A percentile compares a stretch with the other conserved stretches of the same genome.
Conservation (phyloP, 2,113 vertebrate genomes). For the Marmota flaviventris region DNA sequence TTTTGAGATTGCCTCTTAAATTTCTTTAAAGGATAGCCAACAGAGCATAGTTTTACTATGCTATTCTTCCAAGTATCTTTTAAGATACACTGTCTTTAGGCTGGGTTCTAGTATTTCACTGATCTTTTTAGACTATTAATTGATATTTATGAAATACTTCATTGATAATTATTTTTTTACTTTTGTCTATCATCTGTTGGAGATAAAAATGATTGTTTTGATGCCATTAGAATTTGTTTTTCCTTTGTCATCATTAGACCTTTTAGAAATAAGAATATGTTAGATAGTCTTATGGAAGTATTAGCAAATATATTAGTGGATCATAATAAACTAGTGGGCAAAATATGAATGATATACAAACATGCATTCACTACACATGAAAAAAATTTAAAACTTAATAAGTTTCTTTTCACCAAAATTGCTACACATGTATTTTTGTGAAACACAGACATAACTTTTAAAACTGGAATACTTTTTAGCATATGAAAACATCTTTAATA, state of each 20-base stretch:
- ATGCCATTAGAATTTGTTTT: background rate
- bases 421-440: background rate
- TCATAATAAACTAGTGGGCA: background rate
- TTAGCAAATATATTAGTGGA: background rate
- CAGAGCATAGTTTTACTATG: background rate
- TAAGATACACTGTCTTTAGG: background rate
- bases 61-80: background rate
- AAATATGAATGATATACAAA: background rate
- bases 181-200: background rate
- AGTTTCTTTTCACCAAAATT: background rate
- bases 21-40: background rate
- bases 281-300: background rate
- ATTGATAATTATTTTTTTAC: background rate
- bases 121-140: background rate
- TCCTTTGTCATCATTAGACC: background rate
- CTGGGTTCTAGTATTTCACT: background rate
- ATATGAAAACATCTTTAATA: background rate
- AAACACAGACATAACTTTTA: background rate
- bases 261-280: background rate
- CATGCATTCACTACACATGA: background rate
- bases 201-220: background rate
- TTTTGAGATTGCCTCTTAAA: constrained; percentile 36
- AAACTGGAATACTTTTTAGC: background rate
- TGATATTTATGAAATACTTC: background rate
- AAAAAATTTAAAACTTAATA: background rate